Base-by-base conservation (phyloP, 2,113 vertebrate species). In the Nothocercus julius region DNA sequence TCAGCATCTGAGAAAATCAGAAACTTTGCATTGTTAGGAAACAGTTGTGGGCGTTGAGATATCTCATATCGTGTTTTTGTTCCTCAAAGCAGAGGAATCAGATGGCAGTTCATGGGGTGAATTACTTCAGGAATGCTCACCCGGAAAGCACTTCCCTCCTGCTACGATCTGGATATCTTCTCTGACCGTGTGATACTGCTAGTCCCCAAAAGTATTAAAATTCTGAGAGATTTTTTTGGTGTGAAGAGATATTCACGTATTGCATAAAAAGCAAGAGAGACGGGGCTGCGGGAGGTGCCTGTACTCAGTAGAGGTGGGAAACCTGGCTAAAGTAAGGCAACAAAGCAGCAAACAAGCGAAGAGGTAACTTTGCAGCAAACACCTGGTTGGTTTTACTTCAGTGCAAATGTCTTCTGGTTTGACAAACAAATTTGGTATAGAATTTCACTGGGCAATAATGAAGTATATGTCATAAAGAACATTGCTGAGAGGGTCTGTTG, bases 1-100 rank as follows among this genome's bases (percentile, higher is more conserved):
- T 70, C 92, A 94, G 40, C 20, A 27, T 47, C 74, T 85, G 59
- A 85, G 86, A 82, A 90, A 82, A 93, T 92, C 13, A 94, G 85
- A 92, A 91, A 69, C 89, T 87, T 87, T 36, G 84, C 91, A 64
- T 42, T 74, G 4, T 87, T 53, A 87, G 44, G 53, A 92, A 66
- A 4, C 1, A 17, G 45, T 28, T 78, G 9, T 38, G 62, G 47
- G 45, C 38, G 82, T 36, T 70, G 66, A 32, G 63, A 82, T 76
- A 78, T 21, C 38, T 24, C 62, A 13, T 69, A 62, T 58, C 17
- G 2, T 66, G 20, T n/a, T 79, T 92, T 87, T 89, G 17, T 44
- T 73, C 77, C 25, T 40, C 67, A 34, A 84, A 62, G 38, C 22
- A 49, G n/a, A 38, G 34, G 58, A 62, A 82, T 92, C 22, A 82